These are phyloP conservation scores for Rhizoglyphus robini DNA, from an alignment of 1,140 invertebrate species.

Conservation along the genomic window DNA sequence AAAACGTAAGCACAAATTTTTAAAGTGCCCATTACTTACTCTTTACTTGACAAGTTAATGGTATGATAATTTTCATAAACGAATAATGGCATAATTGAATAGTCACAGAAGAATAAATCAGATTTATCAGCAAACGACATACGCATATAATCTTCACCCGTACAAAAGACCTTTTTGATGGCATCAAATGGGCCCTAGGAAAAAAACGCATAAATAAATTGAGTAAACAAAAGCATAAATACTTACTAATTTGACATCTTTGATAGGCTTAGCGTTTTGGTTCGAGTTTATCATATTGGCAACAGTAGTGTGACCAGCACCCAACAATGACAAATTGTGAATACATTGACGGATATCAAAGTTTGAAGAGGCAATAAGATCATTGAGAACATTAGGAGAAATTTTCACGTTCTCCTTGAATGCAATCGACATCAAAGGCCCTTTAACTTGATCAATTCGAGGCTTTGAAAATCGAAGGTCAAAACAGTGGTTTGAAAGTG, in stretches of 20 bases:
- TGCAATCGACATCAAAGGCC: slow-evolving; percentile 73
- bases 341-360: slow-evolving; percentile 81
- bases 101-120: slow-evolving; percentile 92
- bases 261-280: slow-evolving; percentile 43
- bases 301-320: slow-evolving; percentile 38
- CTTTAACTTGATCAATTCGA: slow-evolving; percentile 74
- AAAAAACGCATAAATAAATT: slow-evolving; percentile 22
- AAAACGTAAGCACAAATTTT: slow-evolving; percentile 1
- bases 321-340: slow-evolving; percentile 60
- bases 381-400: slow-evolving; percentile 52
- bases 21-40: slow-evolving; percentile 11
- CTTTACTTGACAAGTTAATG: slow-evolving; percentile 44
- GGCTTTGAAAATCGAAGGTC: slow-evolving; percentile 70
- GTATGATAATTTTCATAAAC: slow-evolving; percentile 93
- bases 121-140: slow-evolving; percentile 75
- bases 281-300: slow-evolving; percentile 37
- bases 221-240: slow-evolving; percentile 8
- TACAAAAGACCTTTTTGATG: slow-evolving; percentile 69
- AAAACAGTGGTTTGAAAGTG: slow-evolving; percentile 83
- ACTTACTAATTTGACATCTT: slow-evolving; percentile 64
- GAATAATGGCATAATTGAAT: slow-evolving; percentile 83
- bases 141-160: slow-evolving; percentile 54
- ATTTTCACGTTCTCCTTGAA: slow-evolving; percentile 83
- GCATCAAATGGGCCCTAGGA: slow-evolving; percentile 81
- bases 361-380: slow-evolving; percentile 74